phyloP scores from a whole-genome alignment of 2,113 vertebrate species.

The Haplotaxodon microlepis region DNA sequence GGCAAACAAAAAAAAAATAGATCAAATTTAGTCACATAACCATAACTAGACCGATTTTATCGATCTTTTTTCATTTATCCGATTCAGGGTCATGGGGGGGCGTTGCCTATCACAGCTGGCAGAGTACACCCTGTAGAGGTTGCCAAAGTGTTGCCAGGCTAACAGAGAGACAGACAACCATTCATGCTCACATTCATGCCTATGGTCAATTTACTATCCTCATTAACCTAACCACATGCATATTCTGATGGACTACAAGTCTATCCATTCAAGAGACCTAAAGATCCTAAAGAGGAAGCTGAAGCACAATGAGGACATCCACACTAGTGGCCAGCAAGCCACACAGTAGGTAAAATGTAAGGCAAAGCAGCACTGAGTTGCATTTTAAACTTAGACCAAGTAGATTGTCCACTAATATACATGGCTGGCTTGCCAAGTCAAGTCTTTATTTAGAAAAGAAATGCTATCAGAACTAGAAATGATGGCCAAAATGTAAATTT shows the following conservation, averaged over 20 bases:
- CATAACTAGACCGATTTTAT: accelerated
- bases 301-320: not conserved
- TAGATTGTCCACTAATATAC: not conserved
- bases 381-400: not conserved
- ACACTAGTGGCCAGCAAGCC: not conserved
- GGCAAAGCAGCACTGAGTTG: not conserved
- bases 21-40: not conserved
- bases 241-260: not conserved
- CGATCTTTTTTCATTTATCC: accelerated
- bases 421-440: not conserved
- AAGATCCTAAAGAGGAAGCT: not conserved
- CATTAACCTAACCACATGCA: not conserved
- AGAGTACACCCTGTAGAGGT: not conserved
- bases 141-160: not conserved
- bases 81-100: not conserved
- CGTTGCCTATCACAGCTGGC: not conserved
- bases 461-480: not conserved
- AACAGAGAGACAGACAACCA: not conserved
- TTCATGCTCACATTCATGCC: not conserved
- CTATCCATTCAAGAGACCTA: not conserved
- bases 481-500: not conserved
- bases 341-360: not conserved
- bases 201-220: not conserved
- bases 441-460: not conserved
- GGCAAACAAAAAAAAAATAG: not conserved